These are phyloP conservation scores for Folsomia candida DNA, from an alignment of 2,888 invertebrate species.

Conservation along the genomic window DNA sequence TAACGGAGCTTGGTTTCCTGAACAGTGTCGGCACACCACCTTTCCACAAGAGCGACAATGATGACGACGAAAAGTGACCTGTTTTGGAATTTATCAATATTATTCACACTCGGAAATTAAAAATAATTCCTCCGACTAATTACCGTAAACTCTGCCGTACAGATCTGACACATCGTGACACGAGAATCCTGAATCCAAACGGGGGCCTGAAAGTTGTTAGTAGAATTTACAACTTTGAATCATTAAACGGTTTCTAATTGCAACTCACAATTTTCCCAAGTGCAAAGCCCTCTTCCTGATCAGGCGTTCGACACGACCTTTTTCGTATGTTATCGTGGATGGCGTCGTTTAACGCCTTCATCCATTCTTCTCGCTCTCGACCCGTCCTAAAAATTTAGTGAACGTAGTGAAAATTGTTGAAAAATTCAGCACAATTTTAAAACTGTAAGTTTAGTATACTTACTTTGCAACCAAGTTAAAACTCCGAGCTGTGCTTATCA, in stretches of 20 bases:
- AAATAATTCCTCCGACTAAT: slow-evolving; percentile 64
- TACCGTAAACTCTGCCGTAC: slow-evolving; percentile 64
- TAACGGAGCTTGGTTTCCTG: slow-evolving; percentile 59
- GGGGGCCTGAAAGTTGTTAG: no score
- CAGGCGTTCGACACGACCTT: slow-evolving; percentile 49
- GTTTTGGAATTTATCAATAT: no score
- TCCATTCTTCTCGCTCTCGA: slow-evolving; percentile 59
- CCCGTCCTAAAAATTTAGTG: slow-evolving; percentile 53
- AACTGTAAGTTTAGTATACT: slow-evolving; percentile 26
- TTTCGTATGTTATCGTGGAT: slow-evolving; percentile 57
- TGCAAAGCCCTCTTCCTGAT: slow-evolving; percentile 42
- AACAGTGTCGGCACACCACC: slow-evolving; percentile 65
- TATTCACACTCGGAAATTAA: no score
- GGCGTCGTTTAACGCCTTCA: slow-evolving; percentile 56
- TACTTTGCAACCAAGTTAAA: slow-evolving; percentile 60
- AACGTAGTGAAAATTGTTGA: background rate
- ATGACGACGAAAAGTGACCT: no score
- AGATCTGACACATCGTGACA: slow-evolving; percentile 66
- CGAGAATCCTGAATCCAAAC: slow-evolving; percentile 63
- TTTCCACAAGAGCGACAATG: slow-evolving; percentile 68
- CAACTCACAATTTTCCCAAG: slow-evolving; percentile 54
- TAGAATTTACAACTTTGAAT: no score
- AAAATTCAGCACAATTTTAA: background rate
- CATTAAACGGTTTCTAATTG: no score
- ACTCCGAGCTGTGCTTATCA: slow-evolving; percentile 59